A percentile compares a stretch with the other conserved stretches of the same genome.
Conservation (phyloP, 2,113 vertebrate genomes). For the Myotis yumanensis region DNA sequence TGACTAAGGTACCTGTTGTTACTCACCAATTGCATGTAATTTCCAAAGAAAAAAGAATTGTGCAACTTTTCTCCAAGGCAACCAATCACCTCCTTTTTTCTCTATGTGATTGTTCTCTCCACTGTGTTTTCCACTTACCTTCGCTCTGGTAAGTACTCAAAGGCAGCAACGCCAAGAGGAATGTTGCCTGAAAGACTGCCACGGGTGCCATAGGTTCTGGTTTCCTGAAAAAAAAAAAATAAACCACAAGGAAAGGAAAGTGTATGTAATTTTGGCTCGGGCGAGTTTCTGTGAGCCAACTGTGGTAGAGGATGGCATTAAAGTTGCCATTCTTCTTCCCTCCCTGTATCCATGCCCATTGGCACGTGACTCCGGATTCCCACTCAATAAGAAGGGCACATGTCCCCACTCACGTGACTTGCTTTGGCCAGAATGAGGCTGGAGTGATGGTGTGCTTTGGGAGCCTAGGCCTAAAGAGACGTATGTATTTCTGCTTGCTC, state of each 20-base stretch:
- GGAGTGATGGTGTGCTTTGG: not conserved
- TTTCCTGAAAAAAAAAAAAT: constrained; percentile 77
- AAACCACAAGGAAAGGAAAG: constrained; percentile 36
- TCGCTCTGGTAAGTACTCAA: constrained; percentile 18
- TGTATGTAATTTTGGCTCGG: not conserved
- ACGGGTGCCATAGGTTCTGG: constrained; percentile 75
- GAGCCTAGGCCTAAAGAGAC: not conserved
- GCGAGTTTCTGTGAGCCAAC: not conserved
- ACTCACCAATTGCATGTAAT: not conserved
- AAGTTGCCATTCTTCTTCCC: not conserved
- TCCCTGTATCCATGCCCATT: not conserved
- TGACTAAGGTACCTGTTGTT: not conserved
- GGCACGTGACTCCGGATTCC: not conserved
- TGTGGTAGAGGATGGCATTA: not conserved
- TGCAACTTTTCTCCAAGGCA: not conserved
- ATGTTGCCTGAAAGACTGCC: constrained; percentile 14
- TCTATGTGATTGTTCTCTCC: not conserved
- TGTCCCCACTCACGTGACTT: not conserved
- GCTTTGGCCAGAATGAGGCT: not conserved
- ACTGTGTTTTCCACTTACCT: constrained; percentile 74
- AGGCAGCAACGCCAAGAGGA: constrained; percentile 57
- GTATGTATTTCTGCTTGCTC: not conserved
- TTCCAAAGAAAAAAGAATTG: not conserved
- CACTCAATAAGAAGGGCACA: rapidly evolving
- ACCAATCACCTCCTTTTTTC: not conserved